These are phyloP conservation scores for Biston stratarius DNA, from an alignment of 2,888 invertebrate genomes.

Conservation along the genomic window DNA sequence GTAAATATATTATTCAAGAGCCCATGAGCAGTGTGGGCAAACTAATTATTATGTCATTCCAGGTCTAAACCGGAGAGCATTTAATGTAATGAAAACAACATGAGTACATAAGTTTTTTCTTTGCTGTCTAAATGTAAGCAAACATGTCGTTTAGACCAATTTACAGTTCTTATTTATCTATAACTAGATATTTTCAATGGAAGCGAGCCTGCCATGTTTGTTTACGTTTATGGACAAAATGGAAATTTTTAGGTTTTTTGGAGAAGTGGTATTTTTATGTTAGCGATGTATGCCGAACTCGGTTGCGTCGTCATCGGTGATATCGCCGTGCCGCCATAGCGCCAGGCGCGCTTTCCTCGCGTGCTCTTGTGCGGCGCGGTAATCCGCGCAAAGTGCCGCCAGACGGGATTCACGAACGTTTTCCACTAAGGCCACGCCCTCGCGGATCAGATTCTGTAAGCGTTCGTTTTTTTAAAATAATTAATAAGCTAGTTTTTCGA, in stretches of 20 bases:
- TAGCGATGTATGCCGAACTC: slow-evolving; percentile 84
- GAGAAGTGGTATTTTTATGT: background rate
- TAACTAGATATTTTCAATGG: no score
- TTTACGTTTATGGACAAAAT: no score
- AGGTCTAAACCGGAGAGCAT: slow-evolving; percentile 2
- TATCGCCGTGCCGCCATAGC: slow-evolving; percentile 99
- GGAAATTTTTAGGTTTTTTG: no score
- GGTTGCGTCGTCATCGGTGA: slow-evolving; percentile 95
- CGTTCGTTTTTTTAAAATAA: no score
- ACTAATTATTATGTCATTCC: no score
- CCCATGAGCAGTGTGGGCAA: background rate
- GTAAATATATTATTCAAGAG: background rate
- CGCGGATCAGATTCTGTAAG: slow-evolving; percentile 91
- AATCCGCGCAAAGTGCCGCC: slow-evolving; percentile 92
- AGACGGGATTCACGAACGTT: slow-evolving; percentile 93
- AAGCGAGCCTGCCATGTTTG: no score
- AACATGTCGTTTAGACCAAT: no score
- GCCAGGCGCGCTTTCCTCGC: slow-evolving; percentile 94
- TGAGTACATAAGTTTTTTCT: background rate
- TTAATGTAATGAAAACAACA: background rate
- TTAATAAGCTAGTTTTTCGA: no score
- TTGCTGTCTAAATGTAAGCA: no score
- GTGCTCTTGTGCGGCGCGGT: slow-evolving; percentile 93
- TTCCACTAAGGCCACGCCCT: slow-evolving; percentile 95
- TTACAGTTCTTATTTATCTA: no score